phyloP scores from a whole-genome alignment of 2,113 vertebrate species.

The Corynorhinus townsendii region DNA sequence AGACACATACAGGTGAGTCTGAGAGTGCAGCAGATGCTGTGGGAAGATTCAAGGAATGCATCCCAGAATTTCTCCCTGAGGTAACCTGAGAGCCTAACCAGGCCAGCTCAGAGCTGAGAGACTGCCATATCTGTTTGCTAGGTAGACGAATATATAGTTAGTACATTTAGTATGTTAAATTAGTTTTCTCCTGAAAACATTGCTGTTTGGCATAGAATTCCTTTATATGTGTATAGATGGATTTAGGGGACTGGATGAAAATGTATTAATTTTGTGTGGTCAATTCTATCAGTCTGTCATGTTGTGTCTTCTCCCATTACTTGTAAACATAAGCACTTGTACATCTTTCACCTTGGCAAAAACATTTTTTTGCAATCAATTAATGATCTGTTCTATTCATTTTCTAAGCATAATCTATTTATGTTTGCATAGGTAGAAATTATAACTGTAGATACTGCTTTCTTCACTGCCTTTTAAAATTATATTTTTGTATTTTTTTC shows the following conservation, averaged over 20 bases:
- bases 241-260: not conserved
- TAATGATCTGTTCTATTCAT: not conserved
- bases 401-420: not conserved
- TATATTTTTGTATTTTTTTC: not conserved
- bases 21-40: not conserved
- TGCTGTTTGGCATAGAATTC: not conserved
- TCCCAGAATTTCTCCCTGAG: not conserved
- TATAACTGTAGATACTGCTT: not conserved
- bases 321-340: no score
- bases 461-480: not conserved
- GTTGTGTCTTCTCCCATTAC: not conserved
- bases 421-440: not conserved
- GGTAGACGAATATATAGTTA: not conserved
- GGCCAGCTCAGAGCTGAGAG: not conserved
- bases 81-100: not conserved
- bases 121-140: not conserved
- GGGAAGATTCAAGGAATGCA: not conserved
- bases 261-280: not conserved
- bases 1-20: not conserved
- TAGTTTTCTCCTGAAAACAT: not conserved
- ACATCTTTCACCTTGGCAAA: not conserved
- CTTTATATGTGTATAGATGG: not conserved
- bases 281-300: not conserved
- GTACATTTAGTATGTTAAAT: not conserved
- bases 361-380: not conserved